A percentile compares a stretch with the other conserved stretches of the same genome.
Evolutionary conservation across 2,797 vertebrate genomes (phyloP).

Genomic region (Poeciliopsis turneri): DNA sequence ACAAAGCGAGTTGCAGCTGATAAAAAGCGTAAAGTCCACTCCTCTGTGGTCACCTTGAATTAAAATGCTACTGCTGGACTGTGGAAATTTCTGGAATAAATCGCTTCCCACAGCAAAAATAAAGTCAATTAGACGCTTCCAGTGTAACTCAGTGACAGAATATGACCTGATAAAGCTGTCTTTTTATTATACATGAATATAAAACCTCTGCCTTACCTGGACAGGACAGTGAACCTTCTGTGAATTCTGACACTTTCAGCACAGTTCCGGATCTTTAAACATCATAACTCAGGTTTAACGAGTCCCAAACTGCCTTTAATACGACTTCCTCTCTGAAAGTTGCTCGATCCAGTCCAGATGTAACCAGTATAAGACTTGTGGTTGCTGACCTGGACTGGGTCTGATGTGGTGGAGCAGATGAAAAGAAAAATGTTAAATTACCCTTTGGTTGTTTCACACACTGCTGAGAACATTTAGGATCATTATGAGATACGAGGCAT

Average conservation of each 20-base stretch:
- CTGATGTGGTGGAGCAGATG: not conserved
- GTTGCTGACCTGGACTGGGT: not conserved
- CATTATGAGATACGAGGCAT: not conserved
- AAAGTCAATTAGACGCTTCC: not conserved
- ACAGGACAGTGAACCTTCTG: not conserved
- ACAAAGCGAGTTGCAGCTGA: not conserved
- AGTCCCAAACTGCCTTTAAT: not conserved
- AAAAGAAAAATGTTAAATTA: not conserved
- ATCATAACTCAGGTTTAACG: not conserved
- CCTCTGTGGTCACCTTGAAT: not conserved
- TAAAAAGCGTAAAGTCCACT: constrained; percentile 67
- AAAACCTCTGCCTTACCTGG: not conserved
- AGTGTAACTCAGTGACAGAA: not conserved
- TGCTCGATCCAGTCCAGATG: not conserved
- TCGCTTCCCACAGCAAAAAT: not conserved
- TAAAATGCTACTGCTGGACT: not conserved
- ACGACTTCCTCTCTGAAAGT: not conserved
- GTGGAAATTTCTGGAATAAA: constrained; percentile 34
- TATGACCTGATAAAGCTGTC: not conserved
- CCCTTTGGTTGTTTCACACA: not conserved
- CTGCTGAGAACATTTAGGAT: not conserved
- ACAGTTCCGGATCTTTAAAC: not conserved
- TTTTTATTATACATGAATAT: not conserved
- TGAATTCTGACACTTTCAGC: not conserved
- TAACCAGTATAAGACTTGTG: not conserved